Evolutionary conservation across 1,140 invertebrate species (phyloP).

Genomic region (Heliothis subflexa): DNA sequence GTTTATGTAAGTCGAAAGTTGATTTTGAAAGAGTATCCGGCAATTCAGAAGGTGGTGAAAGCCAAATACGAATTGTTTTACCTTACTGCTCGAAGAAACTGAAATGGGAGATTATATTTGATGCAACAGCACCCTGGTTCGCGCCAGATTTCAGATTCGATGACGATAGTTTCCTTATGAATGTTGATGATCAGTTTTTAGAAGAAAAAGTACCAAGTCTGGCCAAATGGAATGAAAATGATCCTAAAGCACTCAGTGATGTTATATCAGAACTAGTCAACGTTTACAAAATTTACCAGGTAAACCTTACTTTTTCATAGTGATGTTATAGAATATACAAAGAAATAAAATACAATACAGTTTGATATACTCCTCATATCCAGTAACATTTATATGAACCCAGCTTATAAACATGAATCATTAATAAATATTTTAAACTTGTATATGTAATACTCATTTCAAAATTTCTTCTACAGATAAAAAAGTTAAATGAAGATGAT

Average conservation of each 20-base stretch:
- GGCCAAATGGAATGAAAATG: conserved; percentile 85
- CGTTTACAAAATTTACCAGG: conserved; percentile 87
- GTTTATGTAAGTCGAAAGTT: conserved; percentile 78
- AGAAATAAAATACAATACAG: conserved; percentile 1
- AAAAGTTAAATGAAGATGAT: conserved; percentile 82
- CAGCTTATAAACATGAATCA: too few species aligned
- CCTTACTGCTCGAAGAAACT: conserved; percentile 82
- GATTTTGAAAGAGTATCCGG: conserved; percentile 76
- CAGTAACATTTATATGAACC: too few species aligned
- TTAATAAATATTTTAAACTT: too few species aligned
- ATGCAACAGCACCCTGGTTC: conserved; percentile 78
- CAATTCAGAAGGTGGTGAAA: conserved; percentile 61
- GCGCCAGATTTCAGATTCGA: conserved; percentile 85
- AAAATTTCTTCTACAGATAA: conserved; percentile 66
- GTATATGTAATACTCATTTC: too few species aligned
- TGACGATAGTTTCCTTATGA: conserved; percentile 86
- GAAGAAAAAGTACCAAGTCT: conserved; percentile 86
- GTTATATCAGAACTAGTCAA: conserved; percentile 86
- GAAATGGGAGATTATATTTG: conserved; percentile 83
- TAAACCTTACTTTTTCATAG: conserved; percentile 55
- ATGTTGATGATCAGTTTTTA: conserved; percentile 83
- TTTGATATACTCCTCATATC: too few species aligned
- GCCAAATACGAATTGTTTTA: conserved; percentile 77
- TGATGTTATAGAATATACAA: background rate
- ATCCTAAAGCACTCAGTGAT: conserved; percentile 84